These are phyloP conservation scores for Pipistrellus pipistrellus DNA, from an alignment of 2,797 vertebrate species.

Conservation along the genomic window DNA sequence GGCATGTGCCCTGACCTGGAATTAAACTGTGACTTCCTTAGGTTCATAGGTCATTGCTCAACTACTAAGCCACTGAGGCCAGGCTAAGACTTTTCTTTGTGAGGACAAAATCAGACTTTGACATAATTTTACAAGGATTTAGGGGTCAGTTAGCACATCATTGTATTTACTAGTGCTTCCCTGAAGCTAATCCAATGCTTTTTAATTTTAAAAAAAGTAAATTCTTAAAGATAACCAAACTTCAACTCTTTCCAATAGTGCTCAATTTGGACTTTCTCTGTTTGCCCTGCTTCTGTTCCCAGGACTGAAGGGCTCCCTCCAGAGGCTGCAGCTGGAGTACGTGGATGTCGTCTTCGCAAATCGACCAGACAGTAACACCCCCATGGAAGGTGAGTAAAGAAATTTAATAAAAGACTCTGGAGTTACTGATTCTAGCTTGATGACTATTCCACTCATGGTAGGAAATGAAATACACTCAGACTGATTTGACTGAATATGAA, in stretches of 20 bases:
- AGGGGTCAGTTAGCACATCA: neutral
- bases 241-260: neutral
- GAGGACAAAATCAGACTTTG: neutral
- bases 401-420: neutral
- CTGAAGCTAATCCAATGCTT: neutral
- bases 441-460: neutral
- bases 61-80: no score
- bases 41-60: no score
- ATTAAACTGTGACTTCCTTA: no score
- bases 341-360: conserved; percentile 99
- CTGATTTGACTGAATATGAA: neutral
- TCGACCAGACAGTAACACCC: conserved; percentile 96
- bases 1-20: no score
- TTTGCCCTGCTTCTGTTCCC: conserved; percentile 54
- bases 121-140: neutral
- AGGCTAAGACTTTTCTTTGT: neutral
- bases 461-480: neutral
- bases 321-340: conserved; percentile 97
- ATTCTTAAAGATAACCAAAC: neutral
- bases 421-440: neutral
- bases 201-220: conserved; percentile 26
- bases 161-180: neutral
- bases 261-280: neutral
- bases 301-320: conserved; percentile 97
- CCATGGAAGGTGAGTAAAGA: conserved; percentile 96